Base-by-base conservation (phyloP, 2,797 vertebrate genomes). In the Poecilia gillii region DNA sequence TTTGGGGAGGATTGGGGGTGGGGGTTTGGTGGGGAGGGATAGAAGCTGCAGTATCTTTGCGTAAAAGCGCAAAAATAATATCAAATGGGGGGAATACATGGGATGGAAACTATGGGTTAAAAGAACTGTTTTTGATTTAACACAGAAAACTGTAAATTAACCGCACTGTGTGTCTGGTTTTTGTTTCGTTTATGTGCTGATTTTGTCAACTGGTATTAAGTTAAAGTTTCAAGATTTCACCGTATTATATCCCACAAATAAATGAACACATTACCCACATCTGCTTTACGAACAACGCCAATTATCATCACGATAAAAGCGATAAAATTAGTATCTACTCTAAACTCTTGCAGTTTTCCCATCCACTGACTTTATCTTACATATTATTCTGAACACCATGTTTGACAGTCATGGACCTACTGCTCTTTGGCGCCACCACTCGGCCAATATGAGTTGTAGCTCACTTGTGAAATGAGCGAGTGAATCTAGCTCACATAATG, bases 361-460 rank as follows among this genome's bases (percentile, higher is more conserved):
- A 14, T 71, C 41, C 39, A 45, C 25, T 71, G 11, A 71, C 41
- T 7, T 43, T 43, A 6, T 33, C 2, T 41, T 70, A 13, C 12
- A 25, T 2, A 41, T n/a, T 23, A 13, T 3, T 75, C 45, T 64
- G 23, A 62, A 28, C 4, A 78, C 4, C 64, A 18, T 70, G 23
- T 39, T 80, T 47, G 55, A 23, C 20, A 47, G 39, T 6, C 16
- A 28, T 33, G 33, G 1, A 47, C 76, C 74, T 28, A 8, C 36
- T 18, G 14, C 68, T 43, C 51, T 87, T 81, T 86, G 80, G 83
- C 81, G 74, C 81, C 75, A 78, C 64, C 80, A 3, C 39, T 80
- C 73, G 86, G 75, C 33, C 79, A 14, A 5, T 18, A 36, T 51
- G 39, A 47, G 62, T 68, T 47, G 23, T 28, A 1, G 39, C 33